Conservation (phyloP, 1,140 invertebrate species). For the Diabrotica undecimpunctata region DNA sequence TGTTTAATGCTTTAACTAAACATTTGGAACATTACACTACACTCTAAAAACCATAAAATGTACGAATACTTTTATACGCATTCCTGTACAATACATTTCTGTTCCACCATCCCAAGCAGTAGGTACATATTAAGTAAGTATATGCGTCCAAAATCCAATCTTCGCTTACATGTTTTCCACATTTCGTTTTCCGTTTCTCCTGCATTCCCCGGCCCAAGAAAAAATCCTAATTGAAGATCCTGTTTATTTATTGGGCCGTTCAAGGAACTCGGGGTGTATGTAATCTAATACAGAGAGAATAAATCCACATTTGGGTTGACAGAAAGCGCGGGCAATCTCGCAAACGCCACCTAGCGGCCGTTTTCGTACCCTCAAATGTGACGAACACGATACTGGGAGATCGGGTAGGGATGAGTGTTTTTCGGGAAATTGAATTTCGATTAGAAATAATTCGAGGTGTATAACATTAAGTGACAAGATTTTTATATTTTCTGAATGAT, state of each 20-base stretch:
- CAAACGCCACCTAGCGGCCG: conserved; percentile 25
- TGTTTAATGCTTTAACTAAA: no score
- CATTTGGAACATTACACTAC: no score
- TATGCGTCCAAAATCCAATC: conserved; percentile 14
- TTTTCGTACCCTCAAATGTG: conserved; percentile 17
- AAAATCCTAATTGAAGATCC: conserved; percentile 42
- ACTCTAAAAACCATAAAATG: no score
- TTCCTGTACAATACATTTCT: no score
- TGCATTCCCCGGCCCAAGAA: conserved; percentile 22
- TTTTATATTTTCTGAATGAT: no score
- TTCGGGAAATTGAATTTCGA: background rate
- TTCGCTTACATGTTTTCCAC: conserved; percentile 24
- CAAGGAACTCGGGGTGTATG: conserved; percentile 36
- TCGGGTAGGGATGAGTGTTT: background rate
- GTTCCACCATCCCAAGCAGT: no score
- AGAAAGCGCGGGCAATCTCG: conserved; percentile 37
- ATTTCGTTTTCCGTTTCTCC: conserved; percentile 25
- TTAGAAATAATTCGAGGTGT: background rate
- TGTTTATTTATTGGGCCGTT: conserved; percentile 41
- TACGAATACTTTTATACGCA: no score
- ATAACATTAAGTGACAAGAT: no score
- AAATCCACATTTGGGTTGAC: conserved; percentile 44
- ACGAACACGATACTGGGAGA: background rate
- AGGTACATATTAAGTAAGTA: background rate
- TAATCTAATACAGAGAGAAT: conserved; percentile 41